phyloP scores from a whole-genome alignment of 2,888 invertebrate genomes.

The Chloromyia formosa region DNA sequence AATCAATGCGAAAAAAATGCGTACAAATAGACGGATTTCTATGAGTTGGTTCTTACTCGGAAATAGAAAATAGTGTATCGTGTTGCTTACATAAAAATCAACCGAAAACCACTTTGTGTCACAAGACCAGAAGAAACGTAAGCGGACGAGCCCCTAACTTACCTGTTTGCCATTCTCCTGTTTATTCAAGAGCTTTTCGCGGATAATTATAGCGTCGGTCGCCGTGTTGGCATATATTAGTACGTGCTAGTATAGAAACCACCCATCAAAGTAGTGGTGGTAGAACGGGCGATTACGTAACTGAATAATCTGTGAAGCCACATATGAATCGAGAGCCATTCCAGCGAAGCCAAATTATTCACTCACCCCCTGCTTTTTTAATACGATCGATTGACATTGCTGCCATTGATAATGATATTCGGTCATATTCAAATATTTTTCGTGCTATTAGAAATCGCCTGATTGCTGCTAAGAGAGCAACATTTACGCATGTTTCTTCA shows the following conservation, averaged over 20 bases:
- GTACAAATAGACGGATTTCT: no score
- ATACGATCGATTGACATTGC: no score
- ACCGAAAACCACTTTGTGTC: conserved; percentile 6
- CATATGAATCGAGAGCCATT: conserved; percentile 7
- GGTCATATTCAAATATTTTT: background rate
- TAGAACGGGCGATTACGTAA: conserved; percentile 26
- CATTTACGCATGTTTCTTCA: background rate
- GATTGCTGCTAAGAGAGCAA: no score
- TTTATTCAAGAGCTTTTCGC: conserved; percentile 12
- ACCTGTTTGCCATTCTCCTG: conserved; percentile 27
- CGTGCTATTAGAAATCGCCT: no score
- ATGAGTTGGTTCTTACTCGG: no score
- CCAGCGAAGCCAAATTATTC: no score
- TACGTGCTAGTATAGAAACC: no score
- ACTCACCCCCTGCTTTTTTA: no score
- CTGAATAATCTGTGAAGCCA: conserved; percentile 1
- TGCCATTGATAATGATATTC: background rate
- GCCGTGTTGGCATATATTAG: no score
- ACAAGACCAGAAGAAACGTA: conserved; percentile 7
- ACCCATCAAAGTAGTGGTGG: background rate
- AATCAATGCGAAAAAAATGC: no score
- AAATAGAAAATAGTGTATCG: conserved; percentile 2
- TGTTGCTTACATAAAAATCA: background rate
- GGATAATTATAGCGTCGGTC: conserved; percentile 17
- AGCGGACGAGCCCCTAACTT: conserved; percentile 25